Conservation (phyloP, 2,797 vertebrate species). For the Heteromormyrus szaboi region DNA sequence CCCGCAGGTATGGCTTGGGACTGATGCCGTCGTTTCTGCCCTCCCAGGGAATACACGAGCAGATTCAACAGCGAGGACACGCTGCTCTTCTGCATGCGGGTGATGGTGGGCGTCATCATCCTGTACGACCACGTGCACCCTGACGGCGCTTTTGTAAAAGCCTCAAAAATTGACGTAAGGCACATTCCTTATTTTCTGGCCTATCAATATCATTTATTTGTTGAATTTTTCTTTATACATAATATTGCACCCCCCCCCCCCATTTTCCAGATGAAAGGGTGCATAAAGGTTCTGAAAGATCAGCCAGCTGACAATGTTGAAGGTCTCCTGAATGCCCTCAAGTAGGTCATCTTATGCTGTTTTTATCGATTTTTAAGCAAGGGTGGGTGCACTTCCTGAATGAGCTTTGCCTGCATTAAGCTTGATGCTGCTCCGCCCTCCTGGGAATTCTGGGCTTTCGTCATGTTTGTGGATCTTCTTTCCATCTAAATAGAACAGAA, state of each 20-base stretch:
- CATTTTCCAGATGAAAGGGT: slow-evolving; percentile 74
- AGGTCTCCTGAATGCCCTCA: slow-evolving; percentile 93
- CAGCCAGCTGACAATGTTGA: slow-evolving; percentile 93
- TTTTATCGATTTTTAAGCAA: neutral
- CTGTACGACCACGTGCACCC: slow-evolving; percentile 97
- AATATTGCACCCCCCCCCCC: neutral
- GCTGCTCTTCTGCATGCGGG: slow-evolving; percentile 93
- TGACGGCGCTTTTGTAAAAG: slow-evolving; percentile 95
- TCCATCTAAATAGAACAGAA: neutral
- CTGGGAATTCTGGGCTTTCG: neutral
- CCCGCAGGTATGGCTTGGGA: neutral
- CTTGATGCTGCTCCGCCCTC: neutral
- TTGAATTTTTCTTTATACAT: neutral
- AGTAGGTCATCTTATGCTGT: slow-evolving; percentile 58
- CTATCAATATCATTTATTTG: neutral
- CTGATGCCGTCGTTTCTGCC: neutral
- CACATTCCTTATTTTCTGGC: neutral
- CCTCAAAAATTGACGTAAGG: slow-evolving; percentile 96
- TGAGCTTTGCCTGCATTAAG: neutral
- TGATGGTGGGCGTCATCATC: slow-evolving; percentile 98
- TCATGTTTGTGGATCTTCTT: neutral
- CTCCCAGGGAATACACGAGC: slow-evolving; percentile 85
- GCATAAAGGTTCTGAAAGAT: slow-evolving; percentile 90
- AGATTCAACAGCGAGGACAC: slow-evolving; percentile 95
- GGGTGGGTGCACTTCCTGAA: neutral